Base-by-base conservation (phyloP, 2,113 vertebrate genomes). In the Ovibos moschatus region DNA sequence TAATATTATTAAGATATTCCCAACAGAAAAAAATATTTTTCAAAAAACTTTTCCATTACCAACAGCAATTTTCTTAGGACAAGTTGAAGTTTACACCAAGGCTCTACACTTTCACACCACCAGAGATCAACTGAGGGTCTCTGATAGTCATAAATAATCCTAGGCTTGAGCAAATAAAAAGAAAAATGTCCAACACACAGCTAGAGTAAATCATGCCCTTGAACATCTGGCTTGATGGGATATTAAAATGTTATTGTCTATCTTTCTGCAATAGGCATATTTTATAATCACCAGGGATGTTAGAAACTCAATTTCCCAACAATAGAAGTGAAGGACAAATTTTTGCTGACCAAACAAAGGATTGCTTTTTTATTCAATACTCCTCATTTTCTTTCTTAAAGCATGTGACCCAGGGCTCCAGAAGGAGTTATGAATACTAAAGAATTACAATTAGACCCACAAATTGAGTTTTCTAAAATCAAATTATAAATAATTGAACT, bases 381-480 rank as follows among this genome's bases (percentile, higher is more conserved):
- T 55, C 30, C 30, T 47, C 7, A 89, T 95, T 91, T 76, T 33
- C 30, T 76, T 89, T 87, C 78, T 67, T 43, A 84, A 87, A 91
- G 5, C 13, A 83, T 60, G 64, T 15, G 83, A 11, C 23, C 78
- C 90, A 87, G 25, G 27, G 76, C 33, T 55, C 78, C 27, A 91
- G 27, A 89, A 94, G 33, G 40, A 92, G 28, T 76, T 76, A 90
- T 5, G 51, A 94, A 79, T 53, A 90, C 30, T 58, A 95, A 76
- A 76, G 36, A 43, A 88, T 92, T 86, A 94, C 10, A 83, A 36
- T 78, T 85, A 82, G 60, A 93, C 2, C 4, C 53, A 93, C 67
- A 95, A 96, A 74, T 17, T 21, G 5, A 84, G 43, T 58, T 91
- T 94, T 71, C 25, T 47, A 97, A 97, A 94, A 97, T 94, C 25